These are phyloP conservation scores for Macrosoma leucophasiata DNA, from an alignment of 2,888 invertebrate genomes.

Conservation along the genomic window DNA sequence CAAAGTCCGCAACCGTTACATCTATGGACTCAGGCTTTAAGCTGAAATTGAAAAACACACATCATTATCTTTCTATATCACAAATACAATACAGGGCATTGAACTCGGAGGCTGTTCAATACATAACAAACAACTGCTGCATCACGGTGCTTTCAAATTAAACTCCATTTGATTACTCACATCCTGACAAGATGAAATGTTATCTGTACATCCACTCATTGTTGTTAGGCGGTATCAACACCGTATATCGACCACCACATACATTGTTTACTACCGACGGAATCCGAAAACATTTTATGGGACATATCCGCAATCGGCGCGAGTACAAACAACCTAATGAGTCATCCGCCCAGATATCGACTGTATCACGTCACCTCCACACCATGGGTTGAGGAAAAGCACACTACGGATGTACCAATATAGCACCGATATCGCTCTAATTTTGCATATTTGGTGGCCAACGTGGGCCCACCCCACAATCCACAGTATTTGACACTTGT, in stretches of 20 bases:
- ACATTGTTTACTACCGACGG: conserved; percentile 53
- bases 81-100: not conserved
- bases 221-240: conserved; percentile 20
- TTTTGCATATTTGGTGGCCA: conserved; percentile 40
- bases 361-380: conserved; percentile 52
- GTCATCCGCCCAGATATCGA: conserved; percentile 63
- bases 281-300: conserved; percentile 59
- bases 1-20: conserved; percentile 97
- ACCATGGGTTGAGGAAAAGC: conserved; percentile 37
- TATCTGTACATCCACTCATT: conserved; percentile 23
- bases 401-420: conserved; percentile 27
- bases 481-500: conserved; percentile 63
- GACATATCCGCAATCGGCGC: conserved; percentile 58
- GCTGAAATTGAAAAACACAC: conserved; percentile 78
- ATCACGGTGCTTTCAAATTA: too few species aligned
- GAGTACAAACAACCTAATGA: conserved; percentile 60
- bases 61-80: conserved; percentile 10
- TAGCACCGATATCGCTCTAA: conserved; percentile 23
- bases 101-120: conserved; percentile 4
- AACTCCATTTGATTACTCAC: conserved; percentile 37
- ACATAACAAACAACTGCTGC: conserved; percentile 5
- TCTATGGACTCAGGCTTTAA: conserved; percentile 97
- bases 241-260: conserved; percentile 30
- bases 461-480: conserved; percentile 69
- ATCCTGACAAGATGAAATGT: conserved; percentile 30